Conservation (phyloP, 2,797 vertebrate species). For the Enteromius mattozi region DNA sequence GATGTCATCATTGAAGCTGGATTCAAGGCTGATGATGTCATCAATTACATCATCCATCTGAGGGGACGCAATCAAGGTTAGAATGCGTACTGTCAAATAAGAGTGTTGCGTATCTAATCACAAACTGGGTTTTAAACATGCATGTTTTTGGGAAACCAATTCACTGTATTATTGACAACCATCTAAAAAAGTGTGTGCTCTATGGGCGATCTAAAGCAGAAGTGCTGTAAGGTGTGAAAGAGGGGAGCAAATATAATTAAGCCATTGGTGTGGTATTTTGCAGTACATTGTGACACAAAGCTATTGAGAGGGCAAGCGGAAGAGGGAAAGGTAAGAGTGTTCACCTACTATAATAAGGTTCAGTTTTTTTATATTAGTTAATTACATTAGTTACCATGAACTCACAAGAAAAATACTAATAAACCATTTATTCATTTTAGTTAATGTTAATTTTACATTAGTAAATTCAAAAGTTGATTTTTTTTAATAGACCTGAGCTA, state of each 20-base stretch:
- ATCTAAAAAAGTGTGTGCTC: not conserved
- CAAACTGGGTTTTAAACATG: not conserved
- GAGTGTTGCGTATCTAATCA: not conserved
- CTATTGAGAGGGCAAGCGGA: slow-evolving; percentile 62
- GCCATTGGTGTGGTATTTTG: slow-evolving; percentile 71
- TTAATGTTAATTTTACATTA: not conserved
- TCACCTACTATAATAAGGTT: not conserved
- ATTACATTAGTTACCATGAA: not conserved
- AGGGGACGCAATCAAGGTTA: slow-evolving; percentile 12
- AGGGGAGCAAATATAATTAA: slow-evolving; percentile 61
- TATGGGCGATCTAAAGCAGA: slow-evolving; percentile 46
- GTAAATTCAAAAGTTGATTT: not conserved
- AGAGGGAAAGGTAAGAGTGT: slow-evolving; percentile 52
- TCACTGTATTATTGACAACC: not conserved
- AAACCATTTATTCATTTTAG: not conserved
- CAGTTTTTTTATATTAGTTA: not conserved
- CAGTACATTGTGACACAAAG: slow-evolving; percentile 74
- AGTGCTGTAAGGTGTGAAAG: slow-evolving; percentile 26
- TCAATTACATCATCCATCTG: slow-evolving; percentile 94
- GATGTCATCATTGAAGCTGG: slow-evolving; percentile 93
- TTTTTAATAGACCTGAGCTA: not conserved
- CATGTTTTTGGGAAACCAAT: not conserved
- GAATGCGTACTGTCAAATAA: not conserved
- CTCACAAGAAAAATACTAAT: not conserved
- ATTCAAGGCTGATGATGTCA: slow-evolving; percentile 94